Evolutionary conservation across 2,797 vertebrate species (phyloP), one percentile per base, ranked within the genome.

Genomic region (Leptatherina wallacei): DNA sequence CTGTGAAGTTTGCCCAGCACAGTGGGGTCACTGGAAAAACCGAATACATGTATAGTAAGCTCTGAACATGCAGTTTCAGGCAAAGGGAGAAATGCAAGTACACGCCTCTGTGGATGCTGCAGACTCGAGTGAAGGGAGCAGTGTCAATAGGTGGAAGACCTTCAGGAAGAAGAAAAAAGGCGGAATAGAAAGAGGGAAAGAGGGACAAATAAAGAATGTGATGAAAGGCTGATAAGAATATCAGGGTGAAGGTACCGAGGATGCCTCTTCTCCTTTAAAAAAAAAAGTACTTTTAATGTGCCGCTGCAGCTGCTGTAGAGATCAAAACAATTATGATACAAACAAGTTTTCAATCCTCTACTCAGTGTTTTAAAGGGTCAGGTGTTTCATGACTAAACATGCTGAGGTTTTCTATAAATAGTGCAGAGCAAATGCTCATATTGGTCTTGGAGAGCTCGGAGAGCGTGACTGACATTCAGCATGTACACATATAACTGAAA

Each of bases 361-460:
- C 69, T 84, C 71, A 83, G 52, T 75, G 76, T 88, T 85, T 72
- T 85, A 67, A 87, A 81, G 85, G 85, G 74, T 89, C 86, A 92
- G 84, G 85, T 91, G 85, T 90, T 90, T 90, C 82, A 82, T 91
- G 87, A 88, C 84, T 89, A 91, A 92, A 91, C 88, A 91, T 81
- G 81, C 81, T 70, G 80, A 83, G 75, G 68, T 69, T 80, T 64
- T 85, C 88, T 88, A 87, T 87, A 91, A 91, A 91, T 89, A 90
- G 89, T 79, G 68, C 72, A 0, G 65, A 76, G 78, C 66, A 77
- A 91, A 86, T 75, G 80, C 69, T 80, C 73, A 84, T 83, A 82
- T 84, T 88, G 88, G 81, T 89, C 85, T 88, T 54, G 74, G 80
- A 88, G 85, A 86, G 79, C 77, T 63, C 54, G 61, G 62, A 71